Base-by-base conservation (phyloP, 2,888 invertebrate species). In the Altica lythri region DNA sequence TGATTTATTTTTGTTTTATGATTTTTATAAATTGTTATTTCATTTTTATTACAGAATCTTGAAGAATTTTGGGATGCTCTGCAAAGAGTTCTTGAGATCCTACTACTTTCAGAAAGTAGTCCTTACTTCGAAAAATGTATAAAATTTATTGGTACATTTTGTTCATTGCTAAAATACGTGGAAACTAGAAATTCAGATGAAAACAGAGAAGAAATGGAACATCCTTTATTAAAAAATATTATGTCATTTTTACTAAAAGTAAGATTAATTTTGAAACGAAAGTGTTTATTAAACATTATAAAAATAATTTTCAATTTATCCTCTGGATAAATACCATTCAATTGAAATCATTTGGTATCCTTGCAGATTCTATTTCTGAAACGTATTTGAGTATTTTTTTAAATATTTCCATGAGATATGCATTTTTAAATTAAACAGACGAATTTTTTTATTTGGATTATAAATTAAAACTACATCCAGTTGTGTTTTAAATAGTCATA, bases 221-320 rank as follows among this genome's bases (percentile, higher is more conserved):
- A 65, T 62, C 76, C 76, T 9, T 82, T 89, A 62, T 67, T 87
- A 9, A 71, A 76, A 57, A 80, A 80, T 48, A 76, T 88, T 25
- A 83, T 88, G 70, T 77, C 82, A 22, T 84, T 85, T 62, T 77
- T 88, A 43, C 79, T 88, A 65, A 75, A 81, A 61, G 85, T 84
- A 72, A 78, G 79, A n/a, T n/a, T 32, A 32, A 2, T 32, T 32
- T 8, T 22, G 22, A 8, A 22, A 22, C 4, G 8, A 5, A 5
- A 5, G 22, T 22, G 22, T n/a, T n/a, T n/a, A n/a, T n/a, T n/a
- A n/a, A n/a, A n/a, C n/a, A n/a, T n/a, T n/a, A n/a, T n/a, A n/a
- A n/a, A n/a, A n/a, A n/a, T n/a, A n/a, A n/a, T n/a, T n/a, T n/a
- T n/a, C n/a, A 27, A 27, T 27, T 9, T 27, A 8, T 27, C 4